Conservation (phyloP, 2,888 invertebrate genomes). For the Andrena bucephala region DNA sequence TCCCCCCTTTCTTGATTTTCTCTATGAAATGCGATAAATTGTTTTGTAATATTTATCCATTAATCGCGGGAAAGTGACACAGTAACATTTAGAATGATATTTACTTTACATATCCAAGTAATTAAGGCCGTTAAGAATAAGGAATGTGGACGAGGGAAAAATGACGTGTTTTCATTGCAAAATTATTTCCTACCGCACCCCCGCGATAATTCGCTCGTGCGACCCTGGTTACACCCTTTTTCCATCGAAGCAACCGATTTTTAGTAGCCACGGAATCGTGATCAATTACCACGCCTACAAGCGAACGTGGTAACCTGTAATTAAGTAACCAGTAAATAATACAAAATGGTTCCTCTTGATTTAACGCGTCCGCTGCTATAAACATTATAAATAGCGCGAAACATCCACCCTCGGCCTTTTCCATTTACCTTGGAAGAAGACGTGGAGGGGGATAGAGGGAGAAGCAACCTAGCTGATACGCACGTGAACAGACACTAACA, state of each 20-base stretch:
- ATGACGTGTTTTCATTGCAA: slow-evolving; percentile 32
- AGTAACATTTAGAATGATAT: too few relatives aligned
- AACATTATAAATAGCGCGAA: slow-evolving; percentile 73
- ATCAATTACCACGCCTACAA: slow-evolving; percentile 47
- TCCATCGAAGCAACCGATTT: slow-evolving; percentile 48
- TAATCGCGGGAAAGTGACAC: too few relatives aligned
- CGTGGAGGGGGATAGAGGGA: slow-evolving; percentile 25
- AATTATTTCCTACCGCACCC: slow-evolving; percentile 60
- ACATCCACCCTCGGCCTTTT: slow-evolving; percentile 72
- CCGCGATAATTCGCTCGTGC: slow-evolving; percentile 27
- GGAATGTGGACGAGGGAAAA: neutral
- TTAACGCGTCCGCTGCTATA: slow-evolving; percentile 54
- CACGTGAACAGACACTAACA: slow-evolving; percentile 22
- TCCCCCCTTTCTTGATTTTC: too few relatives aligned
- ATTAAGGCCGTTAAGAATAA: too few relatives aligned
- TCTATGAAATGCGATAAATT: too few relatives aligned
- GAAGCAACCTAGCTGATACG: neutral
- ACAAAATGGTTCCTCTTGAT: slow-evolving; percentile 46
- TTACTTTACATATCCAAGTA: too few relatives aligned
- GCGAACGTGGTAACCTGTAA: slow-evolving; percentile 29
- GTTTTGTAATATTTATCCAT: too few relatives aligned
- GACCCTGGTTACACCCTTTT: slow-evolving; percentile 36
- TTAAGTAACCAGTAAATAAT: slow-evolving; percentile 63
- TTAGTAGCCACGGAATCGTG: slow-evolving; percentile 37
- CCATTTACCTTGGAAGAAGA: slow-evolving; percentile 64